Conservation (phyloP, 2,797 vertebrate genomes). For the Sparidentex hasta region DNA sequence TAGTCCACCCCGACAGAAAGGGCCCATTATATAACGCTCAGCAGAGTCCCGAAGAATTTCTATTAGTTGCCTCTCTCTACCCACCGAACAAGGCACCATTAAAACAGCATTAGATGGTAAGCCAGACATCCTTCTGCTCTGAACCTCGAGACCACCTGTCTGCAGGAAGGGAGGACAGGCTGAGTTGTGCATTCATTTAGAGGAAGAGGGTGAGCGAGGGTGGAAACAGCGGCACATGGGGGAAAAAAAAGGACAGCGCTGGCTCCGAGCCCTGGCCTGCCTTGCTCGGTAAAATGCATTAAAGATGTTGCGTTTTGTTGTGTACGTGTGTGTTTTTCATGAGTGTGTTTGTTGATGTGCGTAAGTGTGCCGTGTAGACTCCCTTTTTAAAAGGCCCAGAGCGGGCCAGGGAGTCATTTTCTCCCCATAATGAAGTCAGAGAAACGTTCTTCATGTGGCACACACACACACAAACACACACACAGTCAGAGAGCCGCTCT, state of each 20-base stretch:
- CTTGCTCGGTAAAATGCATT: constrained; percentile 51
- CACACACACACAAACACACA: constrained; percentile 17
- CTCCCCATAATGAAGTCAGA: constrained; percentile 51
- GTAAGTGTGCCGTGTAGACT: constrained; percentile 34
- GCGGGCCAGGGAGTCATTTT: constrained; percentile 50
- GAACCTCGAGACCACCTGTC: constrained; percentile 74
- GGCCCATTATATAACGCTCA: constrained; percentile 66
- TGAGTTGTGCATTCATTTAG: constrained; percentile 52
- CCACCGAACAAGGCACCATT: constrained; percentile 69
- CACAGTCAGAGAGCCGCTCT: constrained; percentile 19
- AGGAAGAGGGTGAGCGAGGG: constrained; percentile 23
- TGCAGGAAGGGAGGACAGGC: constrained; percentile 63
- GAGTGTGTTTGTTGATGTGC: constrained; percentile 35
- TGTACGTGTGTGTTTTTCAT: constrained; percentile 17
- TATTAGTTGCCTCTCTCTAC: constrained; percentile 59
- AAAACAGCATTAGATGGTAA: constrained; percentile 77
- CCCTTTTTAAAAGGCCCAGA: constrained; percentile 33
- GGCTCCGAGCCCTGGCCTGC: constrained; percentile 41
- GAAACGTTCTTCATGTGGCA: constrained; percentile 38
- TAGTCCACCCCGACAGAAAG: constrained; percentile 54
- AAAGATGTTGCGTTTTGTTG: constrained; percentile 56
- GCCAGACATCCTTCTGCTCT: constrained; percentile 72
- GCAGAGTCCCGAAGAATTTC: constrained; percentile 62
- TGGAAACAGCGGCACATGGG: constrained; percentile 45
- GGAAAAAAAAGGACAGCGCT: constrained; percentile 43